A percentile compares a stretch with the other conserved stretches of the same genome.
Evolutionary conservation across 2,888 invertebrate species (phyloP).

Genomic region (Sclerodermus sp.): DNA sequence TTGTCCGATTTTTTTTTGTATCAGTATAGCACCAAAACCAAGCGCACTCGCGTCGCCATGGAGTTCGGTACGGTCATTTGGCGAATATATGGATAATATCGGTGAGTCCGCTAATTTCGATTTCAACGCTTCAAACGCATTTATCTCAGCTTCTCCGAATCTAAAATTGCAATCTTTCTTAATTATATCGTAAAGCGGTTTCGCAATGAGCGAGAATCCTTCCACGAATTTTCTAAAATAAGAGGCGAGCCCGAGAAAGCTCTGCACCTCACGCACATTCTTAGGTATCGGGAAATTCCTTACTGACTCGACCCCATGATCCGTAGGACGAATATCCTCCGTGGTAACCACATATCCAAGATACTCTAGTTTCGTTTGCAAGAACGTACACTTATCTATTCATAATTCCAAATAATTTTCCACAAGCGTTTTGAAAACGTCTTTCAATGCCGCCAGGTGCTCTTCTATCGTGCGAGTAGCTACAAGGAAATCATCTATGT

Average conservation of each 20-base stretch:
- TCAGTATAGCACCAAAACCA: slow-evolving; percentile 31
- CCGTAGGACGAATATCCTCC: slow-evolving; percentile 22
- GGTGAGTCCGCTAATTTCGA: slow-evolving; percentile 13
- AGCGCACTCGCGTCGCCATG: slow-evolving; percentile 43
- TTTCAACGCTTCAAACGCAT: slow-evolving; percentile 28
- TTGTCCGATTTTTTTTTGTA: slow-evolving; percentile 38
- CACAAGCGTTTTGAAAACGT: slow-evolving; percentile 6
- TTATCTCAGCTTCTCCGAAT: slow-evolving; percentile 28
- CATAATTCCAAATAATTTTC: slow-evolving; percentile 15
- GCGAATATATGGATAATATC: slow-evolving; percentile 16
- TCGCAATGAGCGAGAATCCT: slow-evolving; percentile 28
- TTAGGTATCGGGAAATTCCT: slow-evolving; percentile 25
- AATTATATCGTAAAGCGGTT: slow-evolving; percentile 36
- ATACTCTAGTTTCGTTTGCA: slow-evolving; percentile 21
- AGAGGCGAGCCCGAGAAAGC: slow-evolving; percentile 32
- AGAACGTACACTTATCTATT: slow-evolving; percentile 24
- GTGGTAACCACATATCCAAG: slow-evolving; percentile 22
- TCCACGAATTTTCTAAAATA: slow-evolving; percentile 37
- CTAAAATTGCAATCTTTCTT: slow-evolving; percentile 25
- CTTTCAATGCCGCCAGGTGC: slow-evolving; percentile 7
- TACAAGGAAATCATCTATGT: slow-evolving; percentile 14
- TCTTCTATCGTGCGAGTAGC: slow-evolving; percentile 12
- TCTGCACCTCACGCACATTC: slow-evolving; percentile 21
- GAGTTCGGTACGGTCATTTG: no score
- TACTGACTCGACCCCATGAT: slow-evolving; percentile 20